Percentiles rank a stretch among this genome's conserved stretches.
Conservation (phyloP, 2,113 vertebrate species). For the Saguinus imperator region DNA sequence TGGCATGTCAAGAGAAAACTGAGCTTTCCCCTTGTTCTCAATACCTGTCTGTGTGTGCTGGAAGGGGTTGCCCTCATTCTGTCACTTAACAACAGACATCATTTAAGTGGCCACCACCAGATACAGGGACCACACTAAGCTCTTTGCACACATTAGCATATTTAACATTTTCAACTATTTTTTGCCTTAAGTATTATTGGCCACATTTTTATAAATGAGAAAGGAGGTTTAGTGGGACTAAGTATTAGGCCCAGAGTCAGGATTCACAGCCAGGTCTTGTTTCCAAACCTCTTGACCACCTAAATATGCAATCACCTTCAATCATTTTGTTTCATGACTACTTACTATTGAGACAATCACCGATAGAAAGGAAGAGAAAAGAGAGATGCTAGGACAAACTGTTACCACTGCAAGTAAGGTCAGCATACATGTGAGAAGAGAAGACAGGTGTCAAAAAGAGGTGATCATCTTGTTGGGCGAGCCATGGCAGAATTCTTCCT, state of each 20-base stretch:
- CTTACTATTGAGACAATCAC: too few relatives aligned
- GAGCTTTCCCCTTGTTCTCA: neutral
- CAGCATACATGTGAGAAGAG: rapidly evolving
- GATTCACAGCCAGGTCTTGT: neutral
- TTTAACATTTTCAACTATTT: neutral
- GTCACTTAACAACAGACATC: neutral
- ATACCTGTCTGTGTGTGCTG: neutral
- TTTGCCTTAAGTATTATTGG: neutral
- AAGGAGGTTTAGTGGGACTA: neutral
- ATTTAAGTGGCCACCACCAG: neutral
- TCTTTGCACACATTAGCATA: too few relatives aligned
- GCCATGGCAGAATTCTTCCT: neutral
- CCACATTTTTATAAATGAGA: neutral
- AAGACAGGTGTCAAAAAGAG: too few relatives aligned
- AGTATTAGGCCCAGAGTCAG: neutral
- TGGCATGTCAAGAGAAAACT: neutral
- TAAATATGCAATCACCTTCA: neutral
- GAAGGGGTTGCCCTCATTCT: neutral
- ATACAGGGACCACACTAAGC: neutral
- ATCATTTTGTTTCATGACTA: neutral
- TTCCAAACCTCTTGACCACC: neutral
- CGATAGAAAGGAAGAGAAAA: neutral
- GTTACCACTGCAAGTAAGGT: neutral
- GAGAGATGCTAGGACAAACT: neutral
- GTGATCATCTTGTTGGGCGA: neutral